phyloP scores from a whole-genome alignment of 2,888 invertebrate species.

The Scotopteryx bipunctaria region DNA sequence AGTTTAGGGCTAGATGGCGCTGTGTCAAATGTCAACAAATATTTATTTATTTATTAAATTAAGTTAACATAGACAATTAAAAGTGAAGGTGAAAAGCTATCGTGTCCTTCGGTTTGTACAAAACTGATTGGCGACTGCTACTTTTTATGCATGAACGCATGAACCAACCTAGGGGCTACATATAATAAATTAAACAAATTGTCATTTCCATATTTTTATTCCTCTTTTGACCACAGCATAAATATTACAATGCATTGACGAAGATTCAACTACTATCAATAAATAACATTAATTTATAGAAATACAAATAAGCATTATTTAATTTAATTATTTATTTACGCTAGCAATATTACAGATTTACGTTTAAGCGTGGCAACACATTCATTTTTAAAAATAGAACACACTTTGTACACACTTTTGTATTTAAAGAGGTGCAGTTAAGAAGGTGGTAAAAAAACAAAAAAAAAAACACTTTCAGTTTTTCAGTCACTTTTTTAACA shows the following conservation, averaged over 20 bases:
- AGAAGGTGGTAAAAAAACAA: neutral
- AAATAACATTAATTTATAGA: constrained; percentile 78
- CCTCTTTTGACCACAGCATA: constrained; percentile 58
- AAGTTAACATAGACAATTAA: too few species aligned
- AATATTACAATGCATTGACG: constrained; percentile 71
- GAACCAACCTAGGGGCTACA: neutral
- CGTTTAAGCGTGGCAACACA: constrained; percentile 61
- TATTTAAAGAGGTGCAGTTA: neutral
- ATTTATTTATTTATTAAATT: too few species aligned
- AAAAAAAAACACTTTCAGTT: neutral
- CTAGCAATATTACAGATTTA: constrained; percentile 72
- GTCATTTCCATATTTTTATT: constrained; percentile 54
- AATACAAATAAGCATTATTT: constrained; percentile 68
- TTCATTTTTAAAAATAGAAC: constrained; percentile 20
- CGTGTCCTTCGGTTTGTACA: too few species aligned
- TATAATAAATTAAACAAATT: constrained; percentile 30
- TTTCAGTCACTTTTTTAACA: neutral
- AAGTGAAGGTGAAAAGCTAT: too few species aligned
- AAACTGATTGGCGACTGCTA: too few species aligned
- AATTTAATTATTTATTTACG: constrained; percentile 56
- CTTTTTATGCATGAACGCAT: neutral
- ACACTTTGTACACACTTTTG: too few species aligned
- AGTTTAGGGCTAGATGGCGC: too few species aligned
- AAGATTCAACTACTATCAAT: constrained; percentile 77
- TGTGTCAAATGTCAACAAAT: too few species aligned